Evolutionary conservation across 2,113 vertebrate species (phyloP), one percentile per base, ranked within the genome.

Genomic region (Stigmatopora nigra): DNA sequence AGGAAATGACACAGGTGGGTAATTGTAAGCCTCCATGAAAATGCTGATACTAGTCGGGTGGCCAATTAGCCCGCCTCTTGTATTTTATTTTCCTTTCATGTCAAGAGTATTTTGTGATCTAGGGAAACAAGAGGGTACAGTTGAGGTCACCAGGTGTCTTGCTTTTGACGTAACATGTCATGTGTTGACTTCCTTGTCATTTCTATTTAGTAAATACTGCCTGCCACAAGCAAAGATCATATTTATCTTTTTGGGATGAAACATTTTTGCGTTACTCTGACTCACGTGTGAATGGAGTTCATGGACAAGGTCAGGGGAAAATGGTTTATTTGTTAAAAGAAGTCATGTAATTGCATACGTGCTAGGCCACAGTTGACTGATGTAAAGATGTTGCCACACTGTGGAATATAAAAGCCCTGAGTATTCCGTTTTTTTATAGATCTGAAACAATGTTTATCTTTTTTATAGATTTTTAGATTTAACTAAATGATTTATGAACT

Each of bases 1-100:
- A 69, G 84, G 85, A 72, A 89, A 69, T 78, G 87, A 91, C 8
- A 71, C 75, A 1, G 88, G 90, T 89, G 88, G 9, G 91, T 92
- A 13, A 63, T 44, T 36, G 31, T 48, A 58, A 68, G 20, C 49
- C 1, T 9, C 17, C 14, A 35, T 7, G 17, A 7, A 35, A 58
- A 15, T 19, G n/a, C n/a, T 13, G 9, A 3, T 59, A 45, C 7
- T 25, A n/a, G 11, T 63, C 53, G 38, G 5, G 9, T 25, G 5
- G 14, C 19, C 11, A 53, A 66, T 67, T 48, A 56, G 11, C 9
- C 52, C 47, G 56, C 51, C 15, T 38, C 3, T 11, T n/a, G 1
- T 35, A 38, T 59, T 59, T 45, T 71, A 9, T 51, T 56, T 65
- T 61, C 22, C 60, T 47, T 45, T 62, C 20, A 62, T 62, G 60